phyloP scores from a whole-genome alignment of 2,797 vertebrate species.

The Ptychobarbus kaznakovi region DNA sequence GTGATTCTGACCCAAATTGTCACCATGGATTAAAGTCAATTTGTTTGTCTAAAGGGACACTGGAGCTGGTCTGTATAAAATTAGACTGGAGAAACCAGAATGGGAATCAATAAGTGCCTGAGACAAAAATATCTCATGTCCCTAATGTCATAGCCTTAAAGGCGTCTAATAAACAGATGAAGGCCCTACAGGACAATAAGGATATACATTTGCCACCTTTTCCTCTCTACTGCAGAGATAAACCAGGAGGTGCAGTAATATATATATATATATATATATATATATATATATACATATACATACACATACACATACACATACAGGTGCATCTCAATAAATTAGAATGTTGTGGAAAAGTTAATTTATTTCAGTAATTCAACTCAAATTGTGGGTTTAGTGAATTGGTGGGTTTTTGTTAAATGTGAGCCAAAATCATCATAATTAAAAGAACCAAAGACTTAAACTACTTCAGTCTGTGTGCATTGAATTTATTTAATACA shows the following conservation, averaged over 20 bases:
- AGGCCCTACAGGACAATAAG: not conserved
- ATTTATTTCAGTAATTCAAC: too few relatives aligned
- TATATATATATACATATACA: too few relatives aligned
- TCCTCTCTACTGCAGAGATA: slow-evolving; percentile 30
- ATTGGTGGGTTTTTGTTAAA: too few relatives aligned
- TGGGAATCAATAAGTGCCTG: slow-evolving; percentile 51
- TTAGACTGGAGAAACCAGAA: slow-evolving; percentile 39
- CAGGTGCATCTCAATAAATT: too few relatives aligned
- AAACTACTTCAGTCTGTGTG: too few relatives aligned
- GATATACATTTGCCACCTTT: not conserved
- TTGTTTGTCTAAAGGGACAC: slow-evolving; percentile 45
- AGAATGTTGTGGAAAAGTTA: too few relatives aligned
- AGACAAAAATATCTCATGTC: slow-evolving; percentile 35
- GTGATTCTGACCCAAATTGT: slow-evolving; percentile 51
- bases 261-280: not conserved
- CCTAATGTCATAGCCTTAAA: not conserved
- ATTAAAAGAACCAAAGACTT: too few relatives aligned
- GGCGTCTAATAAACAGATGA: not conserved
- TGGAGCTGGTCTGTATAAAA: slow-evolving; percentile 37
- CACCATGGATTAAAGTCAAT: slow-evolving; percentile 45
- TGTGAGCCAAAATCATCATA: too few relatives aligned
- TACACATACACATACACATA: too few relatives aligned
- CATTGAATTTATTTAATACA: too few relatives aligned
- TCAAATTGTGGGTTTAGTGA: too few relatives aligned
- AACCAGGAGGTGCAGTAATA: slow-evolving; percentile 9